These are phyloP conservation scores for Chionomys nivalis DNA, from an alignment of 2,113 vertebrate genomes.

Conservation along the genomic window DNA sequence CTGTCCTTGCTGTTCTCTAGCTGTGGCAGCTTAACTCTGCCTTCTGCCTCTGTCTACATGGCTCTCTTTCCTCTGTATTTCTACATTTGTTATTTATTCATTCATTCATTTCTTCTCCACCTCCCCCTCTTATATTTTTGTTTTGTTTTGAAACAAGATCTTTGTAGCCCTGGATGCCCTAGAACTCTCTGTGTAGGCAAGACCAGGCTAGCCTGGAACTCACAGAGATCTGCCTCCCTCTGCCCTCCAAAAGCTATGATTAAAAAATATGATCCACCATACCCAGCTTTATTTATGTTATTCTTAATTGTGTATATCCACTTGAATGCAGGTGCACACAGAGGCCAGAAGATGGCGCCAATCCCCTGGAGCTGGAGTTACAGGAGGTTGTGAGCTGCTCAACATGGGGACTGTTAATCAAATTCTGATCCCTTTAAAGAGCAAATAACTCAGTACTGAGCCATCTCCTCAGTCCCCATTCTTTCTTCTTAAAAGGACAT, in stretches of 20 bases:
- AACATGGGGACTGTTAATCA: neutral
- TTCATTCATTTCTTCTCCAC: neutral
- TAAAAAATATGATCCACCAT: neutral
- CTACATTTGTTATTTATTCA: neutral
- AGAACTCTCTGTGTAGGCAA: neutral
- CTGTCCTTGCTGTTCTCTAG: neutral
- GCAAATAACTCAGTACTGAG: neutral
- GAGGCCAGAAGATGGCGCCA: neutral
- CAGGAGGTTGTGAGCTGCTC: neutral
- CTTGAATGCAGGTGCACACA: neutral
- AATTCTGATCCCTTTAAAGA: neutral
- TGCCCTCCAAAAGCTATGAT: neutral
- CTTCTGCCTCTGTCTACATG: neutral
- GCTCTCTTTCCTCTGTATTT: neutral
- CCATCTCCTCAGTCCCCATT: too few relatives aligned
- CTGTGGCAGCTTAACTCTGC: neutral
- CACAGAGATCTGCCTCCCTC: neutral
- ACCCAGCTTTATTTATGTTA: neutral
- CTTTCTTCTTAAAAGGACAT: neutral
- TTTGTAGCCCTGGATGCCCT: neutral
- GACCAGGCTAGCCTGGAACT: neutral
- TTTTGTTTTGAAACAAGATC: neutral
- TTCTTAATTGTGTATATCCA: neutral
- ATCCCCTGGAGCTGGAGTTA: neutral
- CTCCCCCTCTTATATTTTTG: neutral